These are phyloP conservation scores for Psix sp. DNA, from an alignment of 1,140 invertebrate species.

Conservation along the genomic window DNA sequence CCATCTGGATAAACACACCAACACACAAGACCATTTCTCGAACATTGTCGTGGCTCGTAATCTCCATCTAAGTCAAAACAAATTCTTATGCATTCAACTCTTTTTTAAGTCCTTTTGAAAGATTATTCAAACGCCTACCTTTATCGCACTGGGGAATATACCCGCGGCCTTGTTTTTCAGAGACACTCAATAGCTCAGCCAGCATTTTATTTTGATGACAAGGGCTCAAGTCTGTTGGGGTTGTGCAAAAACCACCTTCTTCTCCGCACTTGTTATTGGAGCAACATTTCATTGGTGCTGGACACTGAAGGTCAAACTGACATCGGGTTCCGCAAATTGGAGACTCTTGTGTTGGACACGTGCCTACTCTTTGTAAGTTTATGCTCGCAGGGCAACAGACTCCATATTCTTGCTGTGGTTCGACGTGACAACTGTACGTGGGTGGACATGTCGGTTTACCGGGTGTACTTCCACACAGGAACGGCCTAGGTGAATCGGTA, in stretches of 20 bases:
- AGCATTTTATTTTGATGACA: conserved; percentile 87
- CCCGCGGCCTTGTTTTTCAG: conserved; percentile 86
- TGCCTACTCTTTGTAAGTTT: conserved; percentile 85
- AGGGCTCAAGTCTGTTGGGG: conserved; percentile 71
- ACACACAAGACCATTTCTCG: conserved; percentile 88
- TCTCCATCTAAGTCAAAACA: conserved; percentile 81
- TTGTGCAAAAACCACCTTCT: conserved; percentile 67
- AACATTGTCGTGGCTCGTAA: conserved; percentile 86
- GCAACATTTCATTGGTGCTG: conserved; percentile 88
- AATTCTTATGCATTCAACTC: no score
- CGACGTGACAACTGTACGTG: conserved; percentile 86
- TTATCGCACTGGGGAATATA: conserved; percentile 88
- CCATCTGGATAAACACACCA: conserved; percentile 90
- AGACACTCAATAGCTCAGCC: conserved; percentile 85
- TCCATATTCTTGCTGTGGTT: conserved; percentile 88
- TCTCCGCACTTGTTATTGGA: conserved; percentile 77
- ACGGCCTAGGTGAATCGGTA: conserved; percentile 85
- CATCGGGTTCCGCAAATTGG: conserved; percentile 82
- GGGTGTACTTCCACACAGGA: conserved; percentile 87
- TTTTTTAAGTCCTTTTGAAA: no score
- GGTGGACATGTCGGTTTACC: conserved; percentile 90
- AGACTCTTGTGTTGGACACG: conserved; percentile 80
- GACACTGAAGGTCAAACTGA: conserved; percentile 87
- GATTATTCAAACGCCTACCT: no score
- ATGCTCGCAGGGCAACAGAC: conserved; percentile 89